These are phyloP conservation scores for Synergus itoensis DNA, from an alignment of 2,888 invertebrate species.

Conservation along the genomic window DNA sequence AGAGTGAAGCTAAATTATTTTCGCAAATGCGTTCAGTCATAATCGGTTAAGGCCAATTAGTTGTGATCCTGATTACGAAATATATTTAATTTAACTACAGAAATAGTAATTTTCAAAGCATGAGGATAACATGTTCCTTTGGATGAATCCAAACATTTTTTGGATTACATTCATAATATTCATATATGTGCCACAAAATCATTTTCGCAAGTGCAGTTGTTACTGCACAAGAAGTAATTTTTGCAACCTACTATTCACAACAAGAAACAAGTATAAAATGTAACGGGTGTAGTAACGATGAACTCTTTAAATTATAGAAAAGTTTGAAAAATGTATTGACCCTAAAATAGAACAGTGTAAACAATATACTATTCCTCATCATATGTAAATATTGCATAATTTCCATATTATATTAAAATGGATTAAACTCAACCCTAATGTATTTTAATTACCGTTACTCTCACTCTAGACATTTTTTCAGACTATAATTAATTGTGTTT, in stretches of 20 bases:
- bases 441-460: background rate
- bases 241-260: background rate
- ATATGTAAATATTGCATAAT: background rate
- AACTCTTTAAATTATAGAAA: background rate
- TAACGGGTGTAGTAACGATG: constrained; percentile 11
- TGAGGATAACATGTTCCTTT: background rate
- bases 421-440: background rate
- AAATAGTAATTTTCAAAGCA: background rate
- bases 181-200: background rate
- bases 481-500: background rate
- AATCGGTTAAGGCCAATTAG: background rate
- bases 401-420: background rate
- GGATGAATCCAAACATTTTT: background rate
- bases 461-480: background rate
- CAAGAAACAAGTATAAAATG: background rate
- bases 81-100: too few relatives aligned
- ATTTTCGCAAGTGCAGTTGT: background rate
- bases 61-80: background rate
- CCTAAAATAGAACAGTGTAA: background rate
- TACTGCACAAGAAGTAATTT: background rate
- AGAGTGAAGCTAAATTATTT: background rate
- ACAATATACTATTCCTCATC: background rate
- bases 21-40: background rate
- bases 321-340: constrained; percentile 1
- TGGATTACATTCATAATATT: background rate